Evolutionary conservation across 2,888 invertebrate genomes (phyloP), one percentile per base, ranked within the genome.

Genomic region (Pachydiplax longipennis): DNA sequence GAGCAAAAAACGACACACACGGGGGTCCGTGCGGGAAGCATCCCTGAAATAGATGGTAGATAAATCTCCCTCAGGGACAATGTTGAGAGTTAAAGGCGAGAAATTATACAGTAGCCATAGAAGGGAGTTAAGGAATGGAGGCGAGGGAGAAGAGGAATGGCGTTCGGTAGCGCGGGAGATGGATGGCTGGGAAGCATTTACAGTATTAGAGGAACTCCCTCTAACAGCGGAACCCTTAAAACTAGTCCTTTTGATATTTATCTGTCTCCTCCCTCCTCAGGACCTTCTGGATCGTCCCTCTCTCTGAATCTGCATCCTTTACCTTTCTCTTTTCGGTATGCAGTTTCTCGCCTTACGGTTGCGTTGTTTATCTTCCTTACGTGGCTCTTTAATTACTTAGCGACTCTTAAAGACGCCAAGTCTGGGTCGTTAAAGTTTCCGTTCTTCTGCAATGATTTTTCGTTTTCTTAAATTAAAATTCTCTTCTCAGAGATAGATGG

Each of bases 61-160:
- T 90, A 90, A 90, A 90, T 90, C 90, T 90, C 90, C 80, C 61
- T 80, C 81, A 25, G 80, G 90, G 81, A 90, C 80, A 81, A 81
- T 90, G 90, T 81, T 80, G 81, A 44, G 81, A 90, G 81, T 90
- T 81, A 90, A 90, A 90, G 90, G 81, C 80, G 90, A 81, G 81
- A 90, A 90, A 90, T 90, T 90, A 90, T 90, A 90, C 90, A 90
- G 90, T 90, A 81, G 90, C 90, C 90, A 90, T 80, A 81, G 53
- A 80, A 80, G 81, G 80, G 81, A 53, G 90, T 90, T 80, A 80
- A 81, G 80, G 90, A 90, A 81, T 61, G 81, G 81, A 48, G 37
- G n/a, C 12, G 22, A 53, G 12, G 31, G 58, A 65, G 18, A 44
- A 80, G 80, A 90, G 80, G 44, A 80, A 80, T 80, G 48, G 44